Evolutionary conservation across 2,888 invertebrate genomes (phyloP).

Genomic region (Gari tellinella): DNA sequence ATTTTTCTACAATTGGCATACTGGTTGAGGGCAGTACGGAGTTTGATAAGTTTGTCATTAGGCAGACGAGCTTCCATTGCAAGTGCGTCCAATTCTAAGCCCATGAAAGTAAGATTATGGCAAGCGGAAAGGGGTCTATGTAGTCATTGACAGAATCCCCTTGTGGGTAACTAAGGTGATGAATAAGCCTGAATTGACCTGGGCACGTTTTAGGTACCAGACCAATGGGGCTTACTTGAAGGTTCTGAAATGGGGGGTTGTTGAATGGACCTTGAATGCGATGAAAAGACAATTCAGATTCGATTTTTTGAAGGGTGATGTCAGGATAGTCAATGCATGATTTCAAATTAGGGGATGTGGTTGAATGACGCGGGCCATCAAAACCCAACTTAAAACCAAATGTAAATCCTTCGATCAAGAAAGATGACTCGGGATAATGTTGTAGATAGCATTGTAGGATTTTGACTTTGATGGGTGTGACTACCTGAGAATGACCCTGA

Average conservation of each 20-base stretch:
- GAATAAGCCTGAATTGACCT: conserved; percentile 32
- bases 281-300: conserved; percentile 9
- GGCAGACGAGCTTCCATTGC: conserved; percentile 29
- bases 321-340: conserved; percentile 20
- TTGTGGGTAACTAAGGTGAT: conserved; percentile 31
- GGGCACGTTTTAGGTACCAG: conserved; percentile 36
- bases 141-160: conserved; percentile 34
- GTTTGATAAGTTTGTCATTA: conserved; percentile 17
- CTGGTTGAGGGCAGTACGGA: not conserved
- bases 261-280: conserved; percentile 32
- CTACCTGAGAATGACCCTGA: not conserved
- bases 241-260: conserved; percentile 15
- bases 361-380: conserved; percentile 2
- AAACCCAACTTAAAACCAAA: conserved; percentile 29
- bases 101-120: conserved; percentile 20
- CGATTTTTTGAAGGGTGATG: conserved; percentile 15
- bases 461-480: conserved; percentile 21
- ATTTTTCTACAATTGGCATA: conserved; percentile 5
- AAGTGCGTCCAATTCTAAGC: conserved; percentile 23
- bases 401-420: conserved; percentile 23
- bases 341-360: conserved; percentile 19
- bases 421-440: not conserved
- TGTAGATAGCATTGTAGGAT: conserved; percentile 7
- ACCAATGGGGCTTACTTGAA: conserved; percentile 29
- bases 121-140: conserved; percentile 8